phyloP scores from a whole-genome alignment of 2,113 vertebrate species.

The Brevimyrus niger region DNA sequence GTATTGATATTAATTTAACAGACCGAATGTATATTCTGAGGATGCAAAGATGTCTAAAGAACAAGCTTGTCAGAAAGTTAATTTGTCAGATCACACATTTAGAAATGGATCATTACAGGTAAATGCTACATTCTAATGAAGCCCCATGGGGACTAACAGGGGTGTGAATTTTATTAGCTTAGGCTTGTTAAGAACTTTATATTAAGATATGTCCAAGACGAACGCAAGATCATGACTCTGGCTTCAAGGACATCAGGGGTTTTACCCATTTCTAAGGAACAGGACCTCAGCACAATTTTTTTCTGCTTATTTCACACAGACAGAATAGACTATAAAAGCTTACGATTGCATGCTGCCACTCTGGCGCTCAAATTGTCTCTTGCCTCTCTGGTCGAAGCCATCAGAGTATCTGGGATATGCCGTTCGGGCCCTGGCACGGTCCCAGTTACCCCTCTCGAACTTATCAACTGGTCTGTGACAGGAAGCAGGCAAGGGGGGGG shows the following conservation, averaged over 20 bases:
- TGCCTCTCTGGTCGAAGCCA: conserved; percentile 68
- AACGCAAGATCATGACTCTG: not conserved
- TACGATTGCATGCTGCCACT: conserved; percentile 64
- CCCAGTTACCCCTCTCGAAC: conserved; percentile 52
- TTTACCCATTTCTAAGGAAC: not conserved
- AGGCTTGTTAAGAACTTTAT: too few species aligned
- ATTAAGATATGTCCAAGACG: not conserved
- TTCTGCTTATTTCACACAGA: not conserved
- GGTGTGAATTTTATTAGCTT: not conserved
- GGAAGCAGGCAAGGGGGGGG: not conserved
- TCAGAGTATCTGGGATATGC: conserved; percentile 53
- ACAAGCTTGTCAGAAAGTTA: not conserved
- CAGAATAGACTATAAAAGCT: conserved; percentile 18
- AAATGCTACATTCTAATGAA: not conserved
- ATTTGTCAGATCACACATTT: not conserved
- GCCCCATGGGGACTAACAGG: not conserved
- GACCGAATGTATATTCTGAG: not conserved
- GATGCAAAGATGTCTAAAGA: not conserved
- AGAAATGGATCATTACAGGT: not conserved
- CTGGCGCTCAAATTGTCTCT: conserved; percentile 69
- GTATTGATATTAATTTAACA: not conserved
- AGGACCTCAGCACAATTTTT: not conserved
- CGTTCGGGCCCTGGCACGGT: conserved; percentile 41
- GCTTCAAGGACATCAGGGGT: not conserved
- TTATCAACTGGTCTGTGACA: conserved; percentile 51